These are phyloP conservation scores for Corythornis cristatus DNA, from an alignment of 2,113 vertebrate genomes.

Conservation along the genomic window DNA sequence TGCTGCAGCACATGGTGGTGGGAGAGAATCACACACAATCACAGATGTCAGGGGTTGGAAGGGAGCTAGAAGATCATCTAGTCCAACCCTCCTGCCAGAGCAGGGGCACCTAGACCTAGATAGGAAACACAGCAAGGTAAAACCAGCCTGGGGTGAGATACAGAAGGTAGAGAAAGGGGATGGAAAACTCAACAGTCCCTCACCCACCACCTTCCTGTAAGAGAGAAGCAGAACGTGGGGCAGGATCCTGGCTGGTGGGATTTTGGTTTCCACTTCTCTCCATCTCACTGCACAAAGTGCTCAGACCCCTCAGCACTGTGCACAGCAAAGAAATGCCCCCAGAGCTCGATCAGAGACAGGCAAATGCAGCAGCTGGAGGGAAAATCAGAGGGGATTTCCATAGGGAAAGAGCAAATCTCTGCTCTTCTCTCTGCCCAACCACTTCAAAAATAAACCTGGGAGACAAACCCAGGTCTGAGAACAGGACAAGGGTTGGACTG, in stretches of 20 bases:
- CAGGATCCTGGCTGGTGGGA: neutral
- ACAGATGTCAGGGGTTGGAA: no score
- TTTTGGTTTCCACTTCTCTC: neutral
- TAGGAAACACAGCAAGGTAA: neutral
- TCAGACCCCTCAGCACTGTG: constrained; percentile 47
- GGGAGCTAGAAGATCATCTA: no score
- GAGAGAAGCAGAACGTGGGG: neutral
- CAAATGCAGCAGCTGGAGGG: neutral
- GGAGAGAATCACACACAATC: no score
- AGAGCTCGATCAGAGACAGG: constrained; percentile 55
- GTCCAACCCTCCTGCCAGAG: no score
- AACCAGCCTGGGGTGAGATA: neutral
- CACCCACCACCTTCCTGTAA: neutral
- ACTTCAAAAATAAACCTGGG: constrained; percentile 31
- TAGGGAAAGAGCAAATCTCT: neutral
- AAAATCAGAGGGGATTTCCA: constrained; percentile 23
- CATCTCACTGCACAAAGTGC: constrained; percentile 10
- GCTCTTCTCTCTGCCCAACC: neutral
- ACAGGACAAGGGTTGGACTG: neutral
- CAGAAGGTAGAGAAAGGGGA: neutral
- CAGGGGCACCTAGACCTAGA: neutral
- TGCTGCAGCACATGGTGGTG: neutral
- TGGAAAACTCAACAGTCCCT: neutral
- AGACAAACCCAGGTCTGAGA: neutral
- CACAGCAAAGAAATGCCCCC: constrained; percentile 5